phyloP scores from a whole-genome alignment of 2,888 invertebrate genomes.

The Melipona bicolor region DNA sequence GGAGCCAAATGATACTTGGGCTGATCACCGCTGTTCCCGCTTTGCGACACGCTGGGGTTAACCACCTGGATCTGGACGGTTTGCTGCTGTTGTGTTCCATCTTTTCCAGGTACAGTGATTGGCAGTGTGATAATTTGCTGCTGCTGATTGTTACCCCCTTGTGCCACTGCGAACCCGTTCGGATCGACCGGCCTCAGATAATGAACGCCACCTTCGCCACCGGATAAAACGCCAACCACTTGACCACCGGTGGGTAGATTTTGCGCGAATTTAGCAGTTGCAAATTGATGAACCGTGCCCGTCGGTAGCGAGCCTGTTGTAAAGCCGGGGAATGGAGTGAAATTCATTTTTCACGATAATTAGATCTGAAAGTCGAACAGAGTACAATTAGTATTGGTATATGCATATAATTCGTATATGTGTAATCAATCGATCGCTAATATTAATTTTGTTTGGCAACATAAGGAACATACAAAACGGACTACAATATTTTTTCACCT shows the following conservation, averaged over 20 bases:
- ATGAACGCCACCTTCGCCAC: slow-evolving; percentile 90
- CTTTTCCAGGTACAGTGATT: slow-evolving; percentile 90
- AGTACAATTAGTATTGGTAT: background rate
- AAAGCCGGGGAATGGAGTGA: slow-evolving; percentile 89
- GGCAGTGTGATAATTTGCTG: slow-evolving; percentile 92
- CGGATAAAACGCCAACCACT: slow-evolving; percentile 89
- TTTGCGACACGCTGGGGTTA: slow-evolving; percentile 86
- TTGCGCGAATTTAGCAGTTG: slow-evolving; percentile 89
- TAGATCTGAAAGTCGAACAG: slow-evolving; percentile 61
- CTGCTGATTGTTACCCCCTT: slow-evolving; percentile 83
- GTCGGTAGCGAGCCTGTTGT: slow-evolving; percentile 87
- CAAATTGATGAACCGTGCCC: slow-evolving; percentile 86
- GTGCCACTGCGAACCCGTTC: slow-evolving; percentile 83
- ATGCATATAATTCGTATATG: too few species aligned
- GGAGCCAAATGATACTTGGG: slow-evolving; percentile 91
- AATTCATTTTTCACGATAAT: slow-evolving; percentile 88
- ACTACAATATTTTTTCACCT: slow-evolving; percentile 13
- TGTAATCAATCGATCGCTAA: background rate
- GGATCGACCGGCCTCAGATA: slow-evolving; percentile 89
- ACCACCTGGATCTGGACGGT: slow-evolving; percentile 92
- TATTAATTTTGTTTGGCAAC: background rate
- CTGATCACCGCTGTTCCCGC: slow-evolving; percentile 85
- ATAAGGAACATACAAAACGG: background rate
- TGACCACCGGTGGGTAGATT: slow-evolving; percentile 89
- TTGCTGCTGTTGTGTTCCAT: slow-evolving; percentile 89